A percentile compares a stretch with the other conserved stretches of the same genome.
phyloP scores from a whole-genome alignment of 23 tunicate species.

The Trididemnum miniatum region DNA sequence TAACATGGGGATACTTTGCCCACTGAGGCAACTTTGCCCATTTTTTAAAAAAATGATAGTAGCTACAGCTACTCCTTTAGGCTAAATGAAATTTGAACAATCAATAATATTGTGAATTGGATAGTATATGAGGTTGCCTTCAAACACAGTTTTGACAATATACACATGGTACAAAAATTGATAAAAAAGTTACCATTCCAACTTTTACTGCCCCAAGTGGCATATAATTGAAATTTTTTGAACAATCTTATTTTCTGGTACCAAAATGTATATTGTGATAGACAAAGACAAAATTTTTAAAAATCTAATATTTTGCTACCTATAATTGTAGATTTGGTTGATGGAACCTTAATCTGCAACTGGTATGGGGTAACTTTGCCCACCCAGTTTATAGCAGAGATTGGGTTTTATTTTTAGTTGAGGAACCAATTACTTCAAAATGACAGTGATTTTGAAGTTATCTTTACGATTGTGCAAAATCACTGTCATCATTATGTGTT shows the following conservation, averaged over 20 bases:
- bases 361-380: conserved; percentile 24
- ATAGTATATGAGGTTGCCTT: neutral
- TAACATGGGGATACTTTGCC: conserved; percentile 34
- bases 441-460: neutral
- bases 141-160: neutral
- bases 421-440: neutral
- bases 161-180: conserved; percentile 2
- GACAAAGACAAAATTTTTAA: neutral
- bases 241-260: conserved; percentile 4
- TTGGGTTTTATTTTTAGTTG: neutral
- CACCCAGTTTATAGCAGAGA: neutral
- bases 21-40: conserved; percentile 13
- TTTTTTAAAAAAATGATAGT: neutral
- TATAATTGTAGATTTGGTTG: neutral
- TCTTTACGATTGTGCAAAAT: neutral
- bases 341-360: conserved; percentile 8
- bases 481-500: neutral
- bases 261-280: neutral
- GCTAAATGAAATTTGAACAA: neutral
- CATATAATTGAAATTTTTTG: neutral
- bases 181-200: neutral
- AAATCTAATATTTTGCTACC: neutral
- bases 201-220: conserved; percentile 1
- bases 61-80: neutral
- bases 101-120: neutral